A percentile compares a stretch with the other conserved stretches of the same genome.
These are phyloP conservation scores for Lumbricus terrestris DNA, from an alignment of 2,888 invertebrate genomes.

Conservation along the genomic window DNA sequence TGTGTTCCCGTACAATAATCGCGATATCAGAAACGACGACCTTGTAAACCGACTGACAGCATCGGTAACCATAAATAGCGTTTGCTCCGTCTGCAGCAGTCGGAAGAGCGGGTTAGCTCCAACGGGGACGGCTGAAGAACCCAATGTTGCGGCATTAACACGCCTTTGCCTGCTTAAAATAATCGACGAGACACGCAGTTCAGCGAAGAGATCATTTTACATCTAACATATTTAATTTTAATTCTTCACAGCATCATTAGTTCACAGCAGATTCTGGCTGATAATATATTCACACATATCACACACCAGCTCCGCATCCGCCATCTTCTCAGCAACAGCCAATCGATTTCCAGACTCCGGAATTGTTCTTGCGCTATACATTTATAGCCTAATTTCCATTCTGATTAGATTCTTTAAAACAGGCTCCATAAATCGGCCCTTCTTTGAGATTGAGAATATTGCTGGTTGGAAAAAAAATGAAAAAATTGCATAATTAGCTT, in stretches of 20 bases:
- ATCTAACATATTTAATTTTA: constrained; percentile 3
- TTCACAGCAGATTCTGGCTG: neutral
- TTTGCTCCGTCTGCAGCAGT: neutral
- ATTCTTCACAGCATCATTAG: neutral
- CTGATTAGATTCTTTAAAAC: neutral
- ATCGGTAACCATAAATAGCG: neutral
- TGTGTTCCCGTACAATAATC: neutral
- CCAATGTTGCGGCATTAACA: constrained; percentile 3
- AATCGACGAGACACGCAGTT: neutral
- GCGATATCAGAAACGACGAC: neutral
- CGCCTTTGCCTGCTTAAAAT: neutral
- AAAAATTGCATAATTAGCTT: neutral
- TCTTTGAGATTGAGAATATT: neutral
- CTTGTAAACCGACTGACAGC: neutral
- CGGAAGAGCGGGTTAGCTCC: neutral
- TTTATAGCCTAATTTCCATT: neutral
- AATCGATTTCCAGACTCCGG: neutral
- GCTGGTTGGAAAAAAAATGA: neutral
- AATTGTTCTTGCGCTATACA: neutral
- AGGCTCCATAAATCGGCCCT: neutral
- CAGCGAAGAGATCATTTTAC: neutral
- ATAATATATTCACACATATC: constrained; percentile 13
- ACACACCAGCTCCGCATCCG: neutral
- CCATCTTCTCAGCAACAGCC: constrained; percentile 12
- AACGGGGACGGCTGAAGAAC: neutral